Percentiles rank a stretch among this genome's conserved stretches.
Conservation (phyloP, 2,888 invertebrate genomes). For the Dicroscelio sp. region DNA sequence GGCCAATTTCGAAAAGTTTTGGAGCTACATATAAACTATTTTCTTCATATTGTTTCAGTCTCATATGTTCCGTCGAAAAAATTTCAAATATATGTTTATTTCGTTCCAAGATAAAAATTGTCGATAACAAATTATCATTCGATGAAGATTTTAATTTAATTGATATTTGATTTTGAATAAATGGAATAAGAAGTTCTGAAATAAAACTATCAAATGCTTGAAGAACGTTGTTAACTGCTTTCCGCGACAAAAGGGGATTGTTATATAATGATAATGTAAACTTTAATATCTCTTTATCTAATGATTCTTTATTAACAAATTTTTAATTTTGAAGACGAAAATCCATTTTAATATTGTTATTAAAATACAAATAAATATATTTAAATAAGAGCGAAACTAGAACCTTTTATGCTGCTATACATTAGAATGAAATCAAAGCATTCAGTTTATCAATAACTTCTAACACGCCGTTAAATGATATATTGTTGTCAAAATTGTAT, state of each 20-base stretch:
- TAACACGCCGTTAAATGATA: no score
- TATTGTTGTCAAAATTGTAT: no score
- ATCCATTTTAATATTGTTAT: not conserved
- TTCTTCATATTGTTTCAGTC: not conserved
- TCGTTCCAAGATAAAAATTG: not conserved
- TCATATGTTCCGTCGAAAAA: not conserved
- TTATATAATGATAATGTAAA: conserved; percentile 56
- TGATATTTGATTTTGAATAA: conserved; percentile 46
- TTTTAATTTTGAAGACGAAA: conserved; percentile 4
- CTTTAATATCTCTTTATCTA: conserved; percentile 69
- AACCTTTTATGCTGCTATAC: no score
- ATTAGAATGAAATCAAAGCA: no score
- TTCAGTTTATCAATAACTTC: no score
- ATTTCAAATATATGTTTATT: not conserved
- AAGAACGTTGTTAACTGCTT: conserved; percentile 60
- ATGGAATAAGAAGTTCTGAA: conserved; percentile 54
- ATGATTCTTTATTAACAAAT: not conserved
- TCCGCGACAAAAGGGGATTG: conserved; percentile 62
- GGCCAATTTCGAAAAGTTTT: not conserved
- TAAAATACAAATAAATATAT: no score
- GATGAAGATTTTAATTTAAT: no score
- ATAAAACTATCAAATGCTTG: conserved; percentile 56
- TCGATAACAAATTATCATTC: no score
- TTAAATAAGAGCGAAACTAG: no score
- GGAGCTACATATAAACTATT: not conserved